Conservation (phyloP, 2,113 vertebrate species). For the Acinonyx jubatus region DNA sequence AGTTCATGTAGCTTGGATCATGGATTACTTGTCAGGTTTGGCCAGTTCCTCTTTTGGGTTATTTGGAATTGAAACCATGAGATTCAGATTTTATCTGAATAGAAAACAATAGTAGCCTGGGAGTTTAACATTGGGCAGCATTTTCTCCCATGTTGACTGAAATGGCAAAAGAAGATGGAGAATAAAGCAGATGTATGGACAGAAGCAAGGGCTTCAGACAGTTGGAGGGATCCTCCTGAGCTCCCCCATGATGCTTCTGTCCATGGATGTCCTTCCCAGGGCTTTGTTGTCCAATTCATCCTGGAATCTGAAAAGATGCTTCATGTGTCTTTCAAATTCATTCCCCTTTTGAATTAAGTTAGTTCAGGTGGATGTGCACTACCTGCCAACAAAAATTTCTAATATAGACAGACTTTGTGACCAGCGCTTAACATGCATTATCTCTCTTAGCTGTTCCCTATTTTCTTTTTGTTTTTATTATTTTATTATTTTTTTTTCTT, state of each 20-base stretch:
- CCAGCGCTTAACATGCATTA: background rate
- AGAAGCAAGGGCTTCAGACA: background rate
- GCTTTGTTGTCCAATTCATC: background rate
- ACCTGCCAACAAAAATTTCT: background rate
- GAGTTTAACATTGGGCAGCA: background rate
- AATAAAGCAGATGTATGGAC: background rate
- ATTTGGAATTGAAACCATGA: background rate
- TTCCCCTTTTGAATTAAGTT: background rate
- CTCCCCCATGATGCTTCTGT: accelerated
- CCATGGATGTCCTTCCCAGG: background rate
- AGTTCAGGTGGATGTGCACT: background rate
- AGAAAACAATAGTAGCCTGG: background rate
- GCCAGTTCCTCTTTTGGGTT: background rate
- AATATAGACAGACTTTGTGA: background rate
- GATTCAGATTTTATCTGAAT: background rate
- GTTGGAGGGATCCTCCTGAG: background rate
- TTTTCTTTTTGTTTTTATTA: background rate
- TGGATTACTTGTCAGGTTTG: background rate
- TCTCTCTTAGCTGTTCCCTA: background rate
- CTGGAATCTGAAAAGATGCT: background rate
- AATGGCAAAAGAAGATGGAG: background rate
- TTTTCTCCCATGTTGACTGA: background rate
- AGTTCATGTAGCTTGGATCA: background rate
- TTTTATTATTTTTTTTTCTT: too few relatives aligned
- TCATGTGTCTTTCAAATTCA: background rate